Base-by-base conservation (phyloP, 2,113 vertebrate genomes). In the Orthonyx spaldingii region DNA sequence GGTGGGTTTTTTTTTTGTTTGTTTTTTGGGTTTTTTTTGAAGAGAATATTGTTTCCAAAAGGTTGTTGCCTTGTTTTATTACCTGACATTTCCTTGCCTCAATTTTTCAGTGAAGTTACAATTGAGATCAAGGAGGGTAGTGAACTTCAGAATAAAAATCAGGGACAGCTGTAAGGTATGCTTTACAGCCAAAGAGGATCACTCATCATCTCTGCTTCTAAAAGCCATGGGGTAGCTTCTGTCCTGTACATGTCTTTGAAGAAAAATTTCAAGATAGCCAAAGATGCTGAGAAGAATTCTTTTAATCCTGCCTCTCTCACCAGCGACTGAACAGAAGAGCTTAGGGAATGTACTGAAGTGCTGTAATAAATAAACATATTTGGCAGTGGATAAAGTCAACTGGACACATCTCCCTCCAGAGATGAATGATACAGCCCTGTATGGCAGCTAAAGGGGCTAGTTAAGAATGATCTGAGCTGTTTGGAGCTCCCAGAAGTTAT, bases 281-380 rank as follows among this genome's bases (percentile, higher is more conserved):
- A 79, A 72, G 37, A 47, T n/a, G 57, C 57, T 94, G 79, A 81
- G 88, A 87, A 91, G 35, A 37, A 56, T 89, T 74, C 53, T 93
- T 96, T 96, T 84, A 92, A 93, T 92, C 37, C 69, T 82, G 41
- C 52, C 56, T 88, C 21, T 86, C 87, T 49, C 64, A 75, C 37
- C 47, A 96, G 68, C 4, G 6, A 16, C 28, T 77, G 87, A 93
- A 44, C 33, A 59, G 61, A 83, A 72, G 23, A 49, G 47, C 30
- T 84, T 44, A 64, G 72, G 68, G 76, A 71, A 89, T n/a, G 23
- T 16, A 28, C 46, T 55, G 63, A 57, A 74, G 71, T 77, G 71
- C 82, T 78, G 56, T 64, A 96, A 96, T 92, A 96, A 93, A 93
- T 27, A 91, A 94, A 95, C 37, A n/a, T 63, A n/a, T 71, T 84